These are phyloP conservation scores for Listronotus oregonensis DNA, from an alignment of 1,140 invertebrate species.

Conservation along the genomic window DNA sequence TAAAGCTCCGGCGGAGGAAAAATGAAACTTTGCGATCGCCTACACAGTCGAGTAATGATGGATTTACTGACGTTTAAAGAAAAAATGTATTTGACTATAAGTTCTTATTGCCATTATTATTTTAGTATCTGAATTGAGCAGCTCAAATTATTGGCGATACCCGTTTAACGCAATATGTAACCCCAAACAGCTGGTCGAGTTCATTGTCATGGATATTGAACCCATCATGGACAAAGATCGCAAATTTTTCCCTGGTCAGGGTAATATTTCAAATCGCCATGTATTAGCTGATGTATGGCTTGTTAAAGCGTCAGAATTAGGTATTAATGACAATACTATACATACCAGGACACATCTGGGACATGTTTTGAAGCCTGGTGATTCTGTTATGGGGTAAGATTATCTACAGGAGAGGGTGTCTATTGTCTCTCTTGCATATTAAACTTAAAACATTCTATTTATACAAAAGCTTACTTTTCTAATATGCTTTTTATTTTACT, in stretches of 20 bases:
- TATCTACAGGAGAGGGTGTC: constrained; percentile 7
- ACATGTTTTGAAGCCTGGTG: constrained; percentile 90
- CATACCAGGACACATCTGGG: constrained; percentile 93
- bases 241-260: constrained; percentile 84
- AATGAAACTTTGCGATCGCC: no score
- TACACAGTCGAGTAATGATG: no score
- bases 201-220: constrained; percentile 94
- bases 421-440: no score
- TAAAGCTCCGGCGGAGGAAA: no score
- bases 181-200: constrained; percentile 91
- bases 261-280: constrained; percentile 84
- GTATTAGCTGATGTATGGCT: constrained; percentile 93
- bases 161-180: constrained; percentile 88
- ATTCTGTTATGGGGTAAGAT: constrained; percentile 85
- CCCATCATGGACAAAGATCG: constrained; percentile 77
- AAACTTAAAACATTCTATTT: no score
- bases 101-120: no score
- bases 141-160: constrained; percentile 81
- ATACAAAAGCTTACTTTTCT: no score
- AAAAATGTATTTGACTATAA: no score
- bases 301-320: constrained; percentile 86
- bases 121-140: constrained; percentile 83
- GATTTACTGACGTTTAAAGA: no score
- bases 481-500: no score
- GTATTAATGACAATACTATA: constrained; percentile 79